Evolutionary conservation across 2,113 vertebrate species (phyloP).

Genomic region (Empidonax alnorum): DNA sequence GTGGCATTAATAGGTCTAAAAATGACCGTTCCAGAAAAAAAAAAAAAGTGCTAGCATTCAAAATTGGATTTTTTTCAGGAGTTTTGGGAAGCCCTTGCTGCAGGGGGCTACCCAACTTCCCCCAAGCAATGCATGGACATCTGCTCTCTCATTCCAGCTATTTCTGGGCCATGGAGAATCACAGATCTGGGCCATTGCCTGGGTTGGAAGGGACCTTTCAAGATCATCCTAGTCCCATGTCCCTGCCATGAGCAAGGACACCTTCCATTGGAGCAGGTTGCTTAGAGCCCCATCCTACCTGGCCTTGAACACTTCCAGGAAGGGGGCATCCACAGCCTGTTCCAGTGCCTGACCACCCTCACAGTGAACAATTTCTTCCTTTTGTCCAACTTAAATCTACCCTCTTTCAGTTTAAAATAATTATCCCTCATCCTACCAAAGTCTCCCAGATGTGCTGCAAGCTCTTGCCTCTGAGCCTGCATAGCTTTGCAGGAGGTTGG

Average conservation of each 20-base stretch:
- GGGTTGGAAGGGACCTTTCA: background rate
- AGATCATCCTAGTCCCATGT: background rate
- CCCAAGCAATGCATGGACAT: background rate
- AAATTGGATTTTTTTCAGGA: background rate
- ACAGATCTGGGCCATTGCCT: background rate
- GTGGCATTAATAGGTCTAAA: background rate
- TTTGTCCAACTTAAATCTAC: background rate
- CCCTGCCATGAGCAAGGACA: background rate
- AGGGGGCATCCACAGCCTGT: background rate
- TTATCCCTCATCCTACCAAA: fast-evolving
- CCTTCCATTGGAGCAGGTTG: background rate
- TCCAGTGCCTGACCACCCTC: background rate
- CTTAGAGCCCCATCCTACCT: background rate
- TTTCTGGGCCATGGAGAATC: background rate
- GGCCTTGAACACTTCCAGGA: background rate
- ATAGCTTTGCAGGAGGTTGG: background rate
- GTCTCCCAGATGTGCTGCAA: fast-evolving
- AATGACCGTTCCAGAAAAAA: background rate
- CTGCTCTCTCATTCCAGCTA: background rate
- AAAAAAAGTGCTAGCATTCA: background rate
- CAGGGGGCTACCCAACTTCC: background rate
- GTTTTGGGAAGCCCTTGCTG: background rate
- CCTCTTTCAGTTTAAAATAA: background rate
- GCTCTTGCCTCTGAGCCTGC: background rate
- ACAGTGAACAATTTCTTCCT: background rate